These are phyloP conservation scores for Bhutanitis thaidina DNA, from an alignment of 2,888 invertebrate species.

Conservation along the genomic window DNA sequence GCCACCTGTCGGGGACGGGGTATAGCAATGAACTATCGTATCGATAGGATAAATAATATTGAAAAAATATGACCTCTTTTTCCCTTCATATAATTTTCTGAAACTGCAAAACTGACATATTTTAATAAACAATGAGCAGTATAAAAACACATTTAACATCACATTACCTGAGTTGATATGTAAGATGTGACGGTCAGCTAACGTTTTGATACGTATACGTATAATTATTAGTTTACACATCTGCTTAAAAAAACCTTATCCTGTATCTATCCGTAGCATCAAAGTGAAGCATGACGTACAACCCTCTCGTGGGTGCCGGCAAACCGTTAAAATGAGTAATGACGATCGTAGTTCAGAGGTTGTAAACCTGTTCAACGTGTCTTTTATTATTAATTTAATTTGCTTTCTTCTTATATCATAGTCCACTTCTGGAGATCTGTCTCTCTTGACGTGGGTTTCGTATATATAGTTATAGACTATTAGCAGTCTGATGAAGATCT, in stretches of 20 bases:
- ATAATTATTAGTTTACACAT: constrained; percentile 68
- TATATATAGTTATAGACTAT: too few relatives aligned
- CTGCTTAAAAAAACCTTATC: constrained; percentile 57
- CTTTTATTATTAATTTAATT: neutral
- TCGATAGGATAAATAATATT: too few relatives aligned
- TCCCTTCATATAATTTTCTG: too few relatives aligned
- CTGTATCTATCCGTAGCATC: constrained; percentile 66
- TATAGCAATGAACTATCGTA: too few relatives aligned
- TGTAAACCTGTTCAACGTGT: neutral
- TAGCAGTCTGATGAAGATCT: too few relatives aligned
- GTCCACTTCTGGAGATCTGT: too few relatives aligned
- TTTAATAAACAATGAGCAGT: too few relatives aligned
- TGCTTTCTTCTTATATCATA: too few relatives aligned
- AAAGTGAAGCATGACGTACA: constrained; percentile 56
- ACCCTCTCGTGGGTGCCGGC: constrained; percentile 66
- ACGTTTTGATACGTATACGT: constrained; percentile 78
- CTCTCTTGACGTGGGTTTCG: too few relatives aligned
- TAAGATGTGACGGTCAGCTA: constrained; percentile 39
- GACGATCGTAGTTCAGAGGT: constrained; percentile 31
- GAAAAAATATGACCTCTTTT: too few relatives aligned
- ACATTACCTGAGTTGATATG: constrained; percentile 4
- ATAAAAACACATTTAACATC: neutral
- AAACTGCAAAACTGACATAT: too few relatives aligned
- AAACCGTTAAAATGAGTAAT: constrained; percentile 77
- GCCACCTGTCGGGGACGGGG: too few relatives aligned